These are phyloP conservation scores for Sinocyclocheilus grahami DNA, from an alignment of 2,113 vertebrate species.

Conservation along the genomic window DNA sequence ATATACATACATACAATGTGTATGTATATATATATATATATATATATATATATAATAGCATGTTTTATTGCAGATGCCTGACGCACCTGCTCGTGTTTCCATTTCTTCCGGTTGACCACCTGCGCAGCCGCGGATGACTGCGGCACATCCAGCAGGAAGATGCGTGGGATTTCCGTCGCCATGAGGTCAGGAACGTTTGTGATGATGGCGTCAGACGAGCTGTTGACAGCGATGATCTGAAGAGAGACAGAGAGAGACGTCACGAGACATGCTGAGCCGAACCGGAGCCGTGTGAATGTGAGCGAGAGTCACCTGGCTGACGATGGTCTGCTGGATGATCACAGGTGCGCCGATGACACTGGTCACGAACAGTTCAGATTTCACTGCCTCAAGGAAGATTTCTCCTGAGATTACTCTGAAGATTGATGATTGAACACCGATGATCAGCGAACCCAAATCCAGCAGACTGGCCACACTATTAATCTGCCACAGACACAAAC, in stretches of 20 bases:
- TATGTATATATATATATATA: too few species aligned
- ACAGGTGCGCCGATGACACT: conserved; percentile 55
- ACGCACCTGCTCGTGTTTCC: conserved; percentile 70
- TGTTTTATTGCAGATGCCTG: too few species aligned
- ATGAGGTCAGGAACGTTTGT: conserved; percentile 69
- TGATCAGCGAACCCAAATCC: conserved; percentile 66
- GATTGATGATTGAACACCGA: conserved; percentile 58
- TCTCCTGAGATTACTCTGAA: conserved; percentile 38
- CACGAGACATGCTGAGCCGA: background rate
- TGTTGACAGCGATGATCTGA: conserved; percentile 66
- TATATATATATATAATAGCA: too few species aligned
- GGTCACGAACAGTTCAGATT: conserved; percentile 50
- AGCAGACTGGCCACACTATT: background rate
- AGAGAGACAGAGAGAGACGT: background rate
- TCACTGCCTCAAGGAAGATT: conserved; percentile 50
- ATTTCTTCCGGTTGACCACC: conserved; percentile 69
- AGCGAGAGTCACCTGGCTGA: conserved; percentile 65
- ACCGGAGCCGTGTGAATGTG: background rate
- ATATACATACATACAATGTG: too few species aligned
- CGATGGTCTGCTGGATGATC: conserved; percentile 60
- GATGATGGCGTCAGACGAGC: conserved; percentile 53
- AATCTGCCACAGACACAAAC: conserved; percentile 58
- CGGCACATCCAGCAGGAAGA: conserved; percentile 59
- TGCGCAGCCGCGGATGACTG: background rate
- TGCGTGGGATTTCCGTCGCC: conserved; percentile 66